Conservation (phyloP, 2,113 vertebrate genomes). For the Hippolais icterina region DNA sequence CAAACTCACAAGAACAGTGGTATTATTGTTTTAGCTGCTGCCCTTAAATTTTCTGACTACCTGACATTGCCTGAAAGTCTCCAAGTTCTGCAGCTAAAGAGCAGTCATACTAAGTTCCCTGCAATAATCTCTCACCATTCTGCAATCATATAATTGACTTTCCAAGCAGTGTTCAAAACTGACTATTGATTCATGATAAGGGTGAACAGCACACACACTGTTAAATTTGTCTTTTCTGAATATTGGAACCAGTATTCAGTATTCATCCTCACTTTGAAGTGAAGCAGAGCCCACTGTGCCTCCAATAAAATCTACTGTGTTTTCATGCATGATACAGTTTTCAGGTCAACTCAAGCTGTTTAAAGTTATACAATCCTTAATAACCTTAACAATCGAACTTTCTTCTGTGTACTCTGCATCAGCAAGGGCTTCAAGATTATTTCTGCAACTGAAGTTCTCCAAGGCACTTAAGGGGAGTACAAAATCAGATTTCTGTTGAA, state of each 20-base stretch:
- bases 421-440: background rate
- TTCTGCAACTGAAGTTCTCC: background rate
- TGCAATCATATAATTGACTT: background rate
- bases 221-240: background rate
- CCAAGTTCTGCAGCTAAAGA: background rate
- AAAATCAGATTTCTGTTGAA: background rate
- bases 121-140: background rate
- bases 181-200: background rate
- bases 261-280: background rate
- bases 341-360: background rate
- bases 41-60: background rate
- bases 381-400: background rate
- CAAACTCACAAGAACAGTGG: background rate
- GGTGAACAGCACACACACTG: background rate
- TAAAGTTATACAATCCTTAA: background rate
- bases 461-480: background rate
- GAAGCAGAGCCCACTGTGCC: background rate
- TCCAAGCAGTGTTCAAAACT: background rate
- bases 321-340: background rate
- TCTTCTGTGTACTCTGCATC: background rate
- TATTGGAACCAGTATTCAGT: background rate
- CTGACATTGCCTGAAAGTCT: background rate
- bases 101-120: background rate
- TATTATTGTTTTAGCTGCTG: background rate
- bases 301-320: background rate